Evolutionary conservation across 2,888 invertebrate species (phyloP), one percentile per base, ranked within the genome.

Genomic region (Tinea trinotella): DNA sequence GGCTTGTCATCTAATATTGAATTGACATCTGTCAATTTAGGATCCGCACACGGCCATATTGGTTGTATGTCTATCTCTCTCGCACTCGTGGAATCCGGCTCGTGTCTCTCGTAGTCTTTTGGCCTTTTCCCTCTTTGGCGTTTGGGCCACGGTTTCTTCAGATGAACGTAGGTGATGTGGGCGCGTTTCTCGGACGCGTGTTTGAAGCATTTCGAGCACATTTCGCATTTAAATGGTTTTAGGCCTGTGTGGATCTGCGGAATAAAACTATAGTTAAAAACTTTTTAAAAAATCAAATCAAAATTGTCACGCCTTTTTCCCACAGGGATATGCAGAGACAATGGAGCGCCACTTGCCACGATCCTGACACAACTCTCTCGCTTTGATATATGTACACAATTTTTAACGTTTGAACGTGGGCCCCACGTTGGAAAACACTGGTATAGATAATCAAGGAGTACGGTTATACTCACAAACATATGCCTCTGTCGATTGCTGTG

Each of bases 121-220:
- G 59, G 10, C 1, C 77, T 60, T 58, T 79, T 81, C 7, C 68
- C 72, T 0, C 83, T 57, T 0, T 70, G 67, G 0, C 83, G 63
- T 58, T 81, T 81, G 0, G 84, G 84, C 83, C 84, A 84, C 1
- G 84, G 84, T 48, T 83, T 84, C 71, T 84, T 84, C 1, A 82
- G 67, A 17, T 84, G 84, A 12, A 83, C 84, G 58, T 82, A 81
- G 0, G 74, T 77, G 0, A 80, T 65, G 57, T 83, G 84, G 0
- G 82, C 77, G 0, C 81, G 64, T 56, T 81, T 80, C 64, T 82
- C 82, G 57, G 77, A 75, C 17, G 76, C 68, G 57, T 80, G 78
- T 57, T 81, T 84, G 66, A 82, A 84, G 0, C 75, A 74, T 20
- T 83, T 83, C 0, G 77, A 79, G 57, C 83, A 82, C 72, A 77